These are phyloP conservation scores for Mythimna impura DNA, from an alignment of 2,888 invertebrate species.

Conservation along the genomic window DNA sequence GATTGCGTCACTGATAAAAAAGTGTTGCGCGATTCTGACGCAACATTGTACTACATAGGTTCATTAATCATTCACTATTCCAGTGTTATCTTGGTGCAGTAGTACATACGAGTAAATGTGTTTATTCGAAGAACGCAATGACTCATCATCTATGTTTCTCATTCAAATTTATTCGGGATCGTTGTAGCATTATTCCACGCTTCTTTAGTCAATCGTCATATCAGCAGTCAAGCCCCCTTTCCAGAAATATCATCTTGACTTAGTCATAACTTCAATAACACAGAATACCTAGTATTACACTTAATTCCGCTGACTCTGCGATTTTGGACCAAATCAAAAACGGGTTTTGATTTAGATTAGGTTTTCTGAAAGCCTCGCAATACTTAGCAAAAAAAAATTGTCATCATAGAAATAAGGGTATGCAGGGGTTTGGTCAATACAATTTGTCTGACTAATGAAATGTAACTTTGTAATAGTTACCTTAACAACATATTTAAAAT, in stretches of 20 bases:
- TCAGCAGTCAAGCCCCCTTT: too few relatives aligned
- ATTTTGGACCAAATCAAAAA: neutral
- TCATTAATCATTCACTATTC: constrained; percentile 8
- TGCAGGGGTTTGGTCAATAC: too few relatives aligned
- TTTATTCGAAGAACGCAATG: constrained; percentile 1
- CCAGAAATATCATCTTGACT: neutral
- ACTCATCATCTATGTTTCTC: neutral
- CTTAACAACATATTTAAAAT: too few relatives aligned
- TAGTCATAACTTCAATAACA: neutral
- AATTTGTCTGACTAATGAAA: too few relatives aligned
- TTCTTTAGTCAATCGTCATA: too few relatives aligned
- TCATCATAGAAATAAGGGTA: too few relatives aligned
- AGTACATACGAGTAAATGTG: neutral
- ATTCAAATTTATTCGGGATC: neutral
- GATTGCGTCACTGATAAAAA: constrained; percentile 42
- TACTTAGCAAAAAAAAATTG: neutral
- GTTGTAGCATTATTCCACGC: too few relatives aligned
- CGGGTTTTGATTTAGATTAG: neutral
- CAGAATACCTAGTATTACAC: neutral
- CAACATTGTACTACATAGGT: constrained; percentile 12
- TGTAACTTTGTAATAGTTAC: too few relatives aligned
- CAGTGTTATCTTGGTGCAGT: neutral
- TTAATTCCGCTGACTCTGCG: neutral
- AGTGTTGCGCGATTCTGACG: constrained; percentile 42
- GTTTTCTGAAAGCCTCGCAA: neutral